Conservation (phyloP, 1,140 invertebrate species). For the Drosophila subpulchrella region DNA sequence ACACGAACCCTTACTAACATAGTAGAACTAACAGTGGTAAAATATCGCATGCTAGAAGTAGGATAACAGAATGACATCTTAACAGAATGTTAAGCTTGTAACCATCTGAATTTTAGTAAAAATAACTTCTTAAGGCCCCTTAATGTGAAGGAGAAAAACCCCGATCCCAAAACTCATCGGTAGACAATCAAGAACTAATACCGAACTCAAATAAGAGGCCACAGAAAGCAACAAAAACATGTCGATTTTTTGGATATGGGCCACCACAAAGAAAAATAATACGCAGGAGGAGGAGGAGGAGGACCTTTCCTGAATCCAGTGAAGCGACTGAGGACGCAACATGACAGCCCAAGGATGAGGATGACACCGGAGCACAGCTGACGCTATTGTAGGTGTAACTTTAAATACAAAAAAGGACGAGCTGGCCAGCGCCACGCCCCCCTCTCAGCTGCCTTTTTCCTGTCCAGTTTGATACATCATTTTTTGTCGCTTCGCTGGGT, state of each 20-base stretch:
- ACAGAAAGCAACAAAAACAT: conserved; percentile 19
- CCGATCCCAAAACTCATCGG: conserved; percentile 21
- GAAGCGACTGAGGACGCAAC: conserved; percentile 39
- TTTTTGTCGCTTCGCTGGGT: conserved; percentile 70
- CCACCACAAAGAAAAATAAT: conserved; percentile 4
- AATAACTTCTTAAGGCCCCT: not conserved
- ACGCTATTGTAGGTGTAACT: conserved; percentile 70
- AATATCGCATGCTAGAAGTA: conserved; percentile 56
- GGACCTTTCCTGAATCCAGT: conserved; percentile 15
- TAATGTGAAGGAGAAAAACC: conserved; percentile 4
- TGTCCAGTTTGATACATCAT: conserved; percentile 64
- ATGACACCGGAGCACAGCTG: conserved; percentile 40
- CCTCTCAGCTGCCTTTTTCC: conserved; percentile 18
- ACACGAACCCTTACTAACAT: conserved; percentile 32
- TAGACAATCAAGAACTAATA: conserved; percentile 56
- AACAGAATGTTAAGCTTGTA: not conserved
- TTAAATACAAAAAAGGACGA: conserved; percentile 63
- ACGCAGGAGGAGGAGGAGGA: conserved; percentile 5
- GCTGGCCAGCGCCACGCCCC: conserved; percentile 20
- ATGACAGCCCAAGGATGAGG: conserved; percentile 28
- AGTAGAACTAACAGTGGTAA: not conserved
- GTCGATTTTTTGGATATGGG: conserved; percentile 19
- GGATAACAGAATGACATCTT: not conserved
- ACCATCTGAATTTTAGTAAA: not conserved
- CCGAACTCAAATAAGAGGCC: conserved; percentile 62